Evolutionary conservation across 2,888 invertebrate genomes (phyloP).

Genomic region (Phengaris arion): DNA sequence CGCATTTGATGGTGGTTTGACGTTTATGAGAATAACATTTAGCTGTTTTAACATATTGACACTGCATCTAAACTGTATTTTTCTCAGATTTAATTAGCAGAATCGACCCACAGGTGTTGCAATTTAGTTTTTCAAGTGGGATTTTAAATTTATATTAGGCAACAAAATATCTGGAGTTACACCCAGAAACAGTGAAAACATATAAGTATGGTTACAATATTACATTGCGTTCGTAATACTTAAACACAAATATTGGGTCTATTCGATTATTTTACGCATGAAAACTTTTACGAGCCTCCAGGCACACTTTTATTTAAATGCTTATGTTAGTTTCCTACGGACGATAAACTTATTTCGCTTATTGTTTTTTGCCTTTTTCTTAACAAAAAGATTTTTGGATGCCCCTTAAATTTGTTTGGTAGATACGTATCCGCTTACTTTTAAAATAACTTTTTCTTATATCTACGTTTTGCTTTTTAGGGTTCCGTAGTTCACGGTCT

Average conservation of each 20-base stretch:
- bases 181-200: background rate
- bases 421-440: background rate
- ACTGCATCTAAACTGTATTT: no score
- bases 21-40: no score
- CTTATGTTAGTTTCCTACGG: conserved; percentile 30
- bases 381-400: background rate
- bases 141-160: no score
- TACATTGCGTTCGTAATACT: background rate
- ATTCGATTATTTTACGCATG: conserved; percentile 24
- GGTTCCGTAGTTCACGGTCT: no score
- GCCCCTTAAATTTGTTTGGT: background rate
- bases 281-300: conserved; percentile 33
- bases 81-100: no score
- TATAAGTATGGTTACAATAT: background rate
- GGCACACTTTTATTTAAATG: conserved; percentile 36
- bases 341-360: conserved; percentile 18
- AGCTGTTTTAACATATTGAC: no score
- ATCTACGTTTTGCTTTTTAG: background rate
- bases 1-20: no score
- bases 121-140: no score
- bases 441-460: background rate
- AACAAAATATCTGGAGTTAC: background rate
- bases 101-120: no score
- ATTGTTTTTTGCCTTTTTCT: conserved; percentile 13
- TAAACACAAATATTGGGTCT: background rate